Percentiles rank a stretch among this genome's conserved stretches.
These are phyloP conservation scores for Eretmochelys imbricata DNA, from an alignment of 2,113 vertebrate species.

Conservation along the genomic window DNA sequence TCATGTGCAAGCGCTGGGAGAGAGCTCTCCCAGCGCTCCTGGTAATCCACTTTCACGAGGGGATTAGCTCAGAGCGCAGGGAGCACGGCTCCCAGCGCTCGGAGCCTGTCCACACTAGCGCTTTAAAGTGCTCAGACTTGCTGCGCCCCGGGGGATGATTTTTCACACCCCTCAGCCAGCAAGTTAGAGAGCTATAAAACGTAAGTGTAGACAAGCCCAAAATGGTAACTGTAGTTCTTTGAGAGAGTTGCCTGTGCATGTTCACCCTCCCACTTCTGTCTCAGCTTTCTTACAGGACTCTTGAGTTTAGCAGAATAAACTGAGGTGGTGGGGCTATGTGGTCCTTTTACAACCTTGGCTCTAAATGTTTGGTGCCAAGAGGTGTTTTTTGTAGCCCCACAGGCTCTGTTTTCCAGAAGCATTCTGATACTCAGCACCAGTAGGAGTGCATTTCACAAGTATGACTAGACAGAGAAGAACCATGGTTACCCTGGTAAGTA, in stretches of 20 bases:
- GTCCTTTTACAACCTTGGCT: neutral
- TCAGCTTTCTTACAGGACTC: neutral
- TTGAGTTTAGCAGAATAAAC: neutral
- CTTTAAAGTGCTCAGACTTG: no score
- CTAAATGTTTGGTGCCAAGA: no score
- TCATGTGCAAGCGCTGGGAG: no score
- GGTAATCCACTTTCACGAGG: no score
- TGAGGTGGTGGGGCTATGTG: neutral
- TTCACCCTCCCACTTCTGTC: neutral
- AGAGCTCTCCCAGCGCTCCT: no score
- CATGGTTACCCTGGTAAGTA: neutral
- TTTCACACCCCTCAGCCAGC: no score
- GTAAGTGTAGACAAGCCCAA: no score
- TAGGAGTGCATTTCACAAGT: neutral
- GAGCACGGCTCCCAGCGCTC: no score
- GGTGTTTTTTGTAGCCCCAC: neutral
- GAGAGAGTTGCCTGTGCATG: neutral
- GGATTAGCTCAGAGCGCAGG: no score
- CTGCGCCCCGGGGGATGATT: no score
- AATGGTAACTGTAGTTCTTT: neutral
- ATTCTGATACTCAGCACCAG: accelerated
- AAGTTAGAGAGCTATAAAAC: no score
- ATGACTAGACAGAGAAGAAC: neutral
- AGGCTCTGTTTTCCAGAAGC: neutral
- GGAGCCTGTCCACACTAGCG: no score